A percentile compares a stretch with the other conserved stretches of the same genome.
Conservation (phyloP, 2,888 invertebrate species). For the Ormyrus labotus region DNA sequence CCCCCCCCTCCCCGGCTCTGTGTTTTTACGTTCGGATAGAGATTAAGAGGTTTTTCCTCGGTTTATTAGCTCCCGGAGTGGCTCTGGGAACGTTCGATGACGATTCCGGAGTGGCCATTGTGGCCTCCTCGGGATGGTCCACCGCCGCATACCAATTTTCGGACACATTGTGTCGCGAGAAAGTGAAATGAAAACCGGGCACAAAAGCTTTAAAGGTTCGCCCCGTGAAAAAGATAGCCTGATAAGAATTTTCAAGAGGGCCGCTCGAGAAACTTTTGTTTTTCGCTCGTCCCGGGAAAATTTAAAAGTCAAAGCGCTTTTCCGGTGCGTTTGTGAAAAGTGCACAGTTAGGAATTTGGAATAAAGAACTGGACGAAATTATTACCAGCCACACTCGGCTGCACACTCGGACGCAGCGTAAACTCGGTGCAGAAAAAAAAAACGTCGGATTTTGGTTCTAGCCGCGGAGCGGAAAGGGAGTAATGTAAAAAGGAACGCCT, state of each 20-base stretch:
- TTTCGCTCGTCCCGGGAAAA: neutral
- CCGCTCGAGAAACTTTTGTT: neutral
- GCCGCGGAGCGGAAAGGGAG: neutral
- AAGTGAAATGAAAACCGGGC: no score
- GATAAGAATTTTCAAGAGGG: no score
- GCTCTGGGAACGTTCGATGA: slow-evolving; percentile 3
- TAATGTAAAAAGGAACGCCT: slow-evolving; percentile 1
- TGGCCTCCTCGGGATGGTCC: no score
- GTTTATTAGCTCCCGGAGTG: slow-evolving; percentile 17
- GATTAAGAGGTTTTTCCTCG: slow-evolving; percentile 49
- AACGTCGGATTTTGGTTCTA: neutral
- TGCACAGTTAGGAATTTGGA: no score
- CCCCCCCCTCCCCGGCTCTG: neutral
- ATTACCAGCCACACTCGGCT: no score
- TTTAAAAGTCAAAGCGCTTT: slow-evolving; percentile 11
- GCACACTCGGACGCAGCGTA: no score
- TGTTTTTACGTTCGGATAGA: slow-evolving; percentile 6
- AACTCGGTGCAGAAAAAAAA: no score
- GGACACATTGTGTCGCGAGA: no score
- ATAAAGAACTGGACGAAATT: no score
- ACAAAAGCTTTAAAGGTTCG: no score
- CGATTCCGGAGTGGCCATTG: neutral
- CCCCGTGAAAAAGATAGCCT: no score
- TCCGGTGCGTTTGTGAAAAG: no score
- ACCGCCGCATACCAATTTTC: neutral